Evolutionary conservation across 2,113 vertebrate species (phyloP), one percentile per base, ranked within the genome.

Genomic region (Clarias macrocephalus): DNA sequence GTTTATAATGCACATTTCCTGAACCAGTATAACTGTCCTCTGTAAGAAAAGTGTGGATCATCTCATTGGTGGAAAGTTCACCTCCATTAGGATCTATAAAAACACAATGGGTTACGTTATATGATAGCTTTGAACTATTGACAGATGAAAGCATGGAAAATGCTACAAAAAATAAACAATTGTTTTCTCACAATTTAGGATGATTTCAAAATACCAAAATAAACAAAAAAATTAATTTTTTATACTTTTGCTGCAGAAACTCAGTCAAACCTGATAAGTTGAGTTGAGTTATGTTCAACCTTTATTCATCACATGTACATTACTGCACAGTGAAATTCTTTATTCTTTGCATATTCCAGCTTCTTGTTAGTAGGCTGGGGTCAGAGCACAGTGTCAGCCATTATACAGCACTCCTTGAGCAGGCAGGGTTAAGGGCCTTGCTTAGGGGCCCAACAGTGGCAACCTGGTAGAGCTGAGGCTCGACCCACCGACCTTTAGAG

Each of bases 81-180:
- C 37, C 70, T 65, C 6, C 66, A 66, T 62, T 23, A 82, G 25
- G 37, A 82, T 73, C 80, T 87, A 54, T 65, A 80, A 66, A 80
- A 86, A 86, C 19, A 48, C 1, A 57, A 10, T 12, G 59, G 57
- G 13, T 70, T 83, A 54, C 63, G 37, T 23, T 13, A 13, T n/a
- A n/a, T n/a, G n/a, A n/a, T 3, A 79, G 48, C 4, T 13, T 3
- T 79, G n/a, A 57, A 57, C 5, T 54, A 15, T 5, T 30, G n/a
- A 56, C 52, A 77, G 25, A 77, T 56, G 0, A 28, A 56, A 76
- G 13, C 73, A 73, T 0, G 25, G 37, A 76, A 76, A 28, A 56
- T 23, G 42, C 4, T 52, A 77, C 13, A 77, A 18, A 79, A 42
- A 48, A 56, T 4, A 56, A 79, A 18, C 2, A 16, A 0, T 28